These are phyloP conservation scores for Semicossyphus pulcher DNA, from an alignment of 2,113 vertebrate species.

Conservation along the genomic window DNA sequence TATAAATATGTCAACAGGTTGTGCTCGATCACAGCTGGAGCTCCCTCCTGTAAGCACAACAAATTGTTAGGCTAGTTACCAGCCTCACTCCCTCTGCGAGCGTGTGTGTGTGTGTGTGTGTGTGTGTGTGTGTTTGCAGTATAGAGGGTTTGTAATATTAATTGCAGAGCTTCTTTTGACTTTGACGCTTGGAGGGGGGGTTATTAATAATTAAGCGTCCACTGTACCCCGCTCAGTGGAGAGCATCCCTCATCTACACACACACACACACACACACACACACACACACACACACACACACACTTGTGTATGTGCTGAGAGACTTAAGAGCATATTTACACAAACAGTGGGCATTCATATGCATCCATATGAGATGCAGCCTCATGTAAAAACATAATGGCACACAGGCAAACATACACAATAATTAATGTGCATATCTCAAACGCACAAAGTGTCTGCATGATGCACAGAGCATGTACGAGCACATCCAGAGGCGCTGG, in stretches of 20 bases:
- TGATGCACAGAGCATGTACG: background rate
- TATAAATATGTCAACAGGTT: constrained; percentile 58
- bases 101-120: constrained; percentile 43
- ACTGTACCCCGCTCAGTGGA: constrained; percentile 45
- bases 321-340: constrained; percentile 9
- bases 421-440: background rate
- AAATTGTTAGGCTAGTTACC: constrained; percentile 57
- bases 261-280: constrained; percentile 8
- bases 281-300: constrained; percentile 21
- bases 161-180: constrained; percentile 71
- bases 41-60: constrained; percentile 64
- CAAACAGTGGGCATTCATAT: background rate
- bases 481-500: background rate
- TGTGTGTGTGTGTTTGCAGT: constrained; percentile 37
- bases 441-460: background rate
- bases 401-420: background rate
- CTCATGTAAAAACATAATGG: background rate
- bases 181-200: constrained; percentile 59
- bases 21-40: constrained; percentile 65
- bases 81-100: constrained; percentile 1
- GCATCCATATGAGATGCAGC: constrained; percentile 6
- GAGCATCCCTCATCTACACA: background rate
- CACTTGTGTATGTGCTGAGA: background rate
- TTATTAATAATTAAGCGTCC: constrained; percentile 76
- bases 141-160: constrained; percentile 69